phyloP scores from a whole-genome alignment of 2,888 invertebrate genomes.

The Vanessa cardui region DNA sequence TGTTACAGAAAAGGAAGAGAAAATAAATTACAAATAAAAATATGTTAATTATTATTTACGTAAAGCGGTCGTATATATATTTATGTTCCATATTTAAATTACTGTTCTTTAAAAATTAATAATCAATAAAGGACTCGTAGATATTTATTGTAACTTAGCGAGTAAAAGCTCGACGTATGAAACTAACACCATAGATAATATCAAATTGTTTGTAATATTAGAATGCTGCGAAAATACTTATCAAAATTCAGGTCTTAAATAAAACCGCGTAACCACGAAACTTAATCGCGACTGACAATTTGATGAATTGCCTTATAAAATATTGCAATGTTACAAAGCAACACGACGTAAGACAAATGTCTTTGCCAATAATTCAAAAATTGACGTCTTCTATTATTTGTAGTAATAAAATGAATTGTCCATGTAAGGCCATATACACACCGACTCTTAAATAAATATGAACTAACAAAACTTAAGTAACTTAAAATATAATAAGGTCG shows the following conservation, averaged over 20 bases:
- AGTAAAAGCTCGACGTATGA: too few species aligned
- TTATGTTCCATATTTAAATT: too few species aligned
- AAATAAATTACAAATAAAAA: too few species aligned
- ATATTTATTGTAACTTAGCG: too few species aligned
- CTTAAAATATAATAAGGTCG: slow-evolving; percentile 21
- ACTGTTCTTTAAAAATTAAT: too few species aligned
- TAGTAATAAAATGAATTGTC: slow-evolving; percentile 53
- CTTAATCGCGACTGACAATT: slow-evolving; percentile 19
- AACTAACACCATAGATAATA: slow-evolving; percentile 14
- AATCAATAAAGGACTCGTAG: too few species aligned
- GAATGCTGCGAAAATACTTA: slow-evolving; percentile 16
- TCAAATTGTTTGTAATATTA: slow-evolving; percentile 16
- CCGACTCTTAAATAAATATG: slow-evolving; percentile 22
- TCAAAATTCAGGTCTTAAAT: slow-evolving; percentile 26
- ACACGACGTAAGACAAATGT: not conserved
- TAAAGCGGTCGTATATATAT: too few species aligned
- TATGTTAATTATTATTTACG: too few species aligned
- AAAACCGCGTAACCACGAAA: slow-evolving; percentile 25
- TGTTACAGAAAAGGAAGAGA: too few species aligned
- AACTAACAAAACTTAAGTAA: slow-evolving; percentile 22
- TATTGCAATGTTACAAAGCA: slow-evolving; percentile 23
- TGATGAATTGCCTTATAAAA: slow-evolving; percentile 27
- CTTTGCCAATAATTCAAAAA: slow-evolving; percentile 32
- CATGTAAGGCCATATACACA: slow-evolving; percentile 20
- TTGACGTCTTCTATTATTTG: slow-evolving; percentile 49